Evolutionary conservation across 2,797 vertebrate species (phyloP).

Genomic region (Epinephelus coioides): DNA sequence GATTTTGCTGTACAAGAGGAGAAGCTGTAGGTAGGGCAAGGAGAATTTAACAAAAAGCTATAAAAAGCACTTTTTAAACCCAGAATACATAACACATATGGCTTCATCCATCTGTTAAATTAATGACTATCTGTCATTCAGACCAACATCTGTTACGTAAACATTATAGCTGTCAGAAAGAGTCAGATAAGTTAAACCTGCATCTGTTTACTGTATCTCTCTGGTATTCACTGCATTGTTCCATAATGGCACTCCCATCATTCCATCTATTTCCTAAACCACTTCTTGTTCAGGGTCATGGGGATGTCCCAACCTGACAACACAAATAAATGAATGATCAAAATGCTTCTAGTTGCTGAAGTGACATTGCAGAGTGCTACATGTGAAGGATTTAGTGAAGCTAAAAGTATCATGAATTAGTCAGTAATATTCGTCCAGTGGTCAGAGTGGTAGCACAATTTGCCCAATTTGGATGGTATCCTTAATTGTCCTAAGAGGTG

Average conservation of each 20-base stretch:
- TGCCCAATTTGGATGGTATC: conserved; percentile 46
- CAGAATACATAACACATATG: background rate
- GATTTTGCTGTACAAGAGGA: background rate
- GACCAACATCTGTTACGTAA: background rate
- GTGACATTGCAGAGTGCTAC: background rate
- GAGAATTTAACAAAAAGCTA: background rate
- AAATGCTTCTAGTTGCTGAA: background rate
- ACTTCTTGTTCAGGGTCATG: conserved; percentile 7
- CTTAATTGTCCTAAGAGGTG: conserved; percentile 69
- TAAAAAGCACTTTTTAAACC: background rate
- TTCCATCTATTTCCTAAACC: conserved; percentile 14
- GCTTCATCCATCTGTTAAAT: background rate
- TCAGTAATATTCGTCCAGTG: background rate
- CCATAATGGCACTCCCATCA: background rate
- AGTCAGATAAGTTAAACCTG: background rate
- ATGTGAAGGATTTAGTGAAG: conserved; percentile 3
- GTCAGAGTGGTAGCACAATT: conserved; percentile 3
- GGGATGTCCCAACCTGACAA: conserved; percentile 18
- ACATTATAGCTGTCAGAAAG: background rate
- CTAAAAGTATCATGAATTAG: background rate
- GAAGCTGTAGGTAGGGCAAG: background rate
- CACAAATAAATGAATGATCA: conserved; percentile 1
- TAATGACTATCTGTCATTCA: background rate
- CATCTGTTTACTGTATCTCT: background rate
- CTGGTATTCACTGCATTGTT: conserved; percentile 21